Evolutionary conservation across 2,888 invertebrate genomes (phyloP).

Genomic region (Sarcophaga rosellei): DNA sequence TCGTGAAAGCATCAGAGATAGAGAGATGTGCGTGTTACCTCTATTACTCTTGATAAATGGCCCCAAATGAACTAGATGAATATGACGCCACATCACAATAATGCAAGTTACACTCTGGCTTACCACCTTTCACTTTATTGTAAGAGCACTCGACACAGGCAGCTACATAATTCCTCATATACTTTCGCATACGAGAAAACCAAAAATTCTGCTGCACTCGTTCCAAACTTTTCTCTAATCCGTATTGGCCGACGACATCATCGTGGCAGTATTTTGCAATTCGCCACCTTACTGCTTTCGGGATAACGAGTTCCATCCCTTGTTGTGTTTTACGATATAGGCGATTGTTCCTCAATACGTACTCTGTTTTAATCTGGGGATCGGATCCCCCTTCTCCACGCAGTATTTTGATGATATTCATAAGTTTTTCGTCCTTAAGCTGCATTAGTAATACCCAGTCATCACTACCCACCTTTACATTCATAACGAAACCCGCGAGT

Average conservation of each 20-base stretch:
- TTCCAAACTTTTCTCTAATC: constrained; percentile 57
- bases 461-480: not conserved
- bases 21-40: no score
- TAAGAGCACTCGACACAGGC: constrained; percentile 13
- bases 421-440: constrained; percentile 29
- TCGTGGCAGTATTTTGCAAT: constrained; percentile 62
- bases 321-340: constrained; percentile 31
- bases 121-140: constrained; percentile 69
- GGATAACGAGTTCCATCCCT: constrained; percentile 48
- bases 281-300: constrained; percentile 57
- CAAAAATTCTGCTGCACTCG: constrained; percentile 43
- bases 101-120: constrained; percentile 69
- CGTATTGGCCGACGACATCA: constrained; percentile 65
- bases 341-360: constrained; percentile 20
- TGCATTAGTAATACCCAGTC: constrained; percentile 44
- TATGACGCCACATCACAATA: not conserved
- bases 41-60: no score
- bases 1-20: no score
- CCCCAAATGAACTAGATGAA: no score
- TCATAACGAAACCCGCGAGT: constrained; percentile 32
- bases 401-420: not conserved
- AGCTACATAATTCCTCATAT: no score
- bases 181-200: no score
- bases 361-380: constrained; percentile 30
- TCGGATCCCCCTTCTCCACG: not conserved